Base-by-base conservation (phyloP, 2,797 vertebrate species). In the Helarctos malayanus region DNA sequence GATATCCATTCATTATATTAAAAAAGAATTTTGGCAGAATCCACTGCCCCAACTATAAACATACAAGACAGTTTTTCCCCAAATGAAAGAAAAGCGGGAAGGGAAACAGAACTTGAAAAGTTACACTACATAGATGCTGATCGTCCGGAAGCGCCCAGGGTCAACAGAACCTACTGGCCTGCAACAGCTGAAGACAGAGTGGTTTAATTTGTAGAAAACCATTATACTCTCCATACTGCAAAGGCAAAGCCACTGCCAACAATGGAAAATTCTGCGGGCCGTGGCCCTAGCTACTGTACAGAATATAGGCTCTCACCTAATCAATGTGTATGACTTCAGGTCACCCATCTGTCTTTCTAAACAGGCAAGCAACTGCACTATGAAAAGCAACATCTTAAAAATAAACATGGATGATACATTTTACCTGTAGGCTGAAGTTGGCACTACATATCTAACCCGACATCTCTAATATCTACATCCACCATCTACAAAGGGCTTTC, bases 181-280 rank as follows among this genome's bases (percentile, higher is more conserved):
- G 65, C 4, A 83, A 89, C 35, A 1, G 29, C 80, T 91, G 61
- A 96, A 96, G 90, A 97, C 38, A n/a, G 57, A 97, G 85, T 89
- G 47, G 47, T 97, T 97, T 97, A 96, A 97, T 97, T 96, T 98
- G 92, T 79, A n/a, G 83, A 65, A 98, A 97, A 86, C 10, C 73
- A 89, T 95, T 97, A 76, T 41, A 27, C n/a, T 56, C 47, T 54
- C 65, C 54, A 15, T 38, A 83, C 7, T 81, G 59, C 73, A 83
- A 71, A 96, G 68, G 49, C 73, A 79, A 96, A 93, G 47, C n/a
- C n/a, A 59, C 49, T 52, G 68, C 61, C 73, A 73, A 56, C 45
- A 76, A 29, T 71, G 57, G 73, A 83, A 93, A 93, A 82, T 80
- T 92, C 79, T 97, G 61, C 57, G 45, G 84, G 90, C 81, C 88